Evolutionary conservation across 2,113 vertebrate genomes (phyloP).

Genomic region (Coryphaenoides rupestris): DNA sequence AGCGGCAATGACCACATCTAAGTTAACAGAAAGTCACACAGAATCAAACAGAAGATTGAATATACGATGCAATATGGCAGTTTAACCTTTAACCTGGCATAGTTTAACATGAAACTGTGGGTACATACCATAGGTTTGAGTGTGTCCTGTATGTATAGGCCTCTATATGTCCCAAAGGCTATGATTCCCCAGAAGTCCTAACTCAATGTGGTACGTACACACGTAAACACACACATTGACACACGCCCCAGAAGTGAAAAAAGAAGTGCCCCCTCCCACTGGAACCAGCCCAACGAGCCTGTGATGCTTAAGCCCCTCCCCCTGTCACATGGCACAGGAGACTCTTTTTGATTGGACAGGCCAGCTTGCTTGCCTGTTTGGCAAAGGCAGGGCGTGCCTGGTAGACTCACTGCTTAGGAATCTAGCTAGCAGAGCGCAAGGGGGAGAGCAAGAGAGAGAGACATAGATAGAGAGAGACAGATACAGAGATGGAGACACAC

Average conservation of each 20-base stretch:
- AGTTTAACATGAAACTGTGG: constrained; percentile 12
- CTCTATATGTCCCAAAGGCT: constrained; percentile 18
- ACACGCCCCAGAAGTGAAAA: constrained; percentile 38
- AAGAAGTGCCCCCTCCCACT: constrained; percentile 55
- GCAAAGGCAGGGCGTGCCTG: constrained; percentile 61
- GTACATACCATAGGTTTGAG: constrained; percentile 66
- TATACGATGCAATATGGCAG: too few relatives aligned
- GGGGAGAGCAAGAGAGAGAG: constrained; percentile 16
- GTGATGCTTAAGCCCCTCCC: constrained; percentile 43
- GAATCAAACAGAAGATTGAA: constrained; percentile 11
- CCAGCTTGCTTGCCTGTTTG: constrained; percentile 25
- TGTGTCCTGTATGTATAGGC: constrained; percentile 42
- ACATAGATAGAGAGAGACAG: constrained; percentile 20
- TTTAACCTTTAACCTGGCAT: constrained; percentile 10
- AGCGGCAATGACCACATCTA: too few relatives aligned
- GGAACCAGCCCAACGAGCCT: constrained; percentile 36
- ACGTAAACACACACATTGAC: constrained; percentile 10
- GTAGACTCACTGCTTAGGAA: constrained; percentile 71
- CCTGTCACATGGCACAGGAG: constrained; percentile 24
- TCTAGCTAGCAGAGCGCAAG: constrained; percentile 48
- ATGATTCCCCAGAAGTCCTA: constrained; percentile 31
- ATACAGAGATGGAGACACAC: constrained; percentile 5
- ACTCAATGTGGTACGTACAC: constrained; percentile 16
- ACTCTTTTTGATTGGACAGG: constrained; percentile 54
- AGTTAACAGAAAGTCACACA: too few relatives aligned